phyloP scores from a whole-genome alignment of 2,113 vertebrate species.

The Falcunculus frontatus region DNA sequence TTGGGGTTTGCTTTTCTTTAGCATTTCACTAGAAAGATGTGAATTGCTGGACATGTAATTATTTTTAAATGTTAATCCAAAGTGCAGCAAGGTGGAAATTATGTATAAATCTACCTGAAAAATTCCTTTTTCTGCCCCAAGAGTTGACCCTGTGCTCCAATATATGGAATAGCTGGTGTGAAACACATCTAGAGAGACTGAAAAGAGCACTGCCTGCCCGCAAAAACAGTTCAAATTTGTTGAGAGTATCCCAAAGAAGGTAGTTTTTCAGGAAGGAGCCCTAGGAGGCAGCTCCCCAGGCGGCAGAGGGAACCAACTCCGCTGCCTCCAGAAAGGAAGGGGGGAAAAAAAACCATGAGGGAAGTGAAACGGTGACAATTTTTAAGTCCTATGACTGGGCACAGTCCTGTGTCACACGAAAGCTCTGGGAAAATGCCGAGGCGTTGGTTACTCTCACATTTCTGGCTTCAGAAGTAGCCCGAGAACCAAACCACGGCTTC shows the following conservation, averaged over 20 bases:
- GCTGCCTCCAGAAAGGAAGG: neutral
- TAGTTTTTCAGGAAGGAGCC: neutral
- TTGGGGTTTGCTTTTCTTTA: neutral
- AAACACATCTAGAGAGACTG: neutral
- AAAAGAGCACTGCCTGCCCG: neutral
- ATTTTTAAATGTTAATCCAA: neutral
- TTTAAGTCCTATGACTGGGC: conserved; percentile 7
- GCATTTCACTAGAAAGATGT: neutral
- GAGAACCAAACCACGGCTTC: neutral
- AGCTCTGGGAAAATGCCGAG: conserved; percentile 51
- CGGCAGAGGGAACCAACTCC: neutral
- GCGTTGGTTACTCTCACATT: neutral
- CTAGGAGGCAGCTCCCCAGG: neutral
- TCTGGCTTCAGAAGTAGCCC: conserved; percentile 12
- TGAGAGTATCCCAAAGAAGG: neutral
- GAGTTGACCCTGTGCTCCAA: neutral
- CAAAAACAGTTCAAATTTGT: neutral
- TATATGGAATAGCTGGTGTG: neutral
- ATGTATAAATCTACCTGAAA: neutral
- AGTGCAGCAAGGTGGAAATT: neutral
- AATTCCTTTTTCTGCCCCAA: neutral
- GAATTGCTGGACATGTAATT: neutral
- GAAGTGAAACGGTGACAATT: conserved; percentile 49
- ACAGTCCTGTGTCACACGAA: conserved; percentile 9
- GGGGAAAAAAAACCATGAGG: neutral